Percentiles rank a stretch among this genome's conserved stretches.
Evolutionary conservation across 1,140 invertebrate genomes (phyloP).

Genomic region (Monomorium pharaonis): DNA sequence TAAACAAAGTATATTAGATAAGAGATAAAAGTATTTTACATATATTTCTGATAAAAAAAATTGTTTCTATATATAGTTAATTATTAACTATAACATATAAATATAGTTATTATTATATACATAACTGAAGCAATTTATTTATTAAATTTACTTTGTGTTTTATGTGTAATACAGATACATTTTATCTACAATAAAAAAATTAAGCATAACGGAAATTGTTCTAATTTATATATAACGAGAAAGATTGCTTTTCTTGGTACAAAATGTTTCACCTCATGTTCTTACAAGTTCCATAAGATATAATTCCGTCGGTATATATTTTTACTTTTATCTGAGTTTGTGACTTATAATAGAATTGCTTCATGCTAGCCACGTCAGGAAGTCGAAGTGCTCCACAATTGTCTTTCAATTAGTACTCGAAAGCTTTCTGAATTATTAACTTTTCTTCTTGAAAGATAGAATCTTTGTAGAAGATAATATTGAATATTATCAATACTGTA

Average conservation of each 20-base stretch:
- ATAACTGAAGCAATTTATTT: too few relatives aligned
- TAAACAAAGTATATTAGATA: neutral
- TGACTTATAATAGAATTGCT: slow-evolving; percentile 30
- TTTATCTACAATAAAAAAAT: neutral
- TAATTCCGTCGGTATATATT: slow-evolving; percentile 23
- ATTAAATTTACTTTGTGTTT: neutral
- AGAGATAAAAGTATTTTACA: neutral
- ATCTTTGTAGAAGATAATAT: neutral
- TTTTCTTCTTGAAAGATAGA: slow-evolving; percentile 3
- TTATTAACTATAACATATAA: neutral
- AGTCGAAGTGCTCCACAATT: slow-evolving; percentile 34
- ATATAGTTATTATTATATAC: neutral
- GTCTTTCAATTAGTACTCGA: slow-evolving; percentile 31
- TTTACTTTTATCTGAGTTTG: slow-evolving; percentile 34
- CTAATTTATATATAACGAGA: slow-evolving; percentile 8
- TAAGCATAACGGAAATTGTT: neutral
- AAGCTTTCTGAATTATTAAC: neutral
- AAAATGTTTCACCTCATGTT: neutral
- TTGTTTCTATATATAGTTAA: too few relatives aligned
- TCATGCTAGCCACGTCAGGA: slow-evolving; percentile 20
- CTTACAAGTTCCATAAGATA: slow-evolving; percentile 4
- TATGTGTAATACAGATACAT: neutral
- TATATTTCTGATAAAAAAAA: neutral
- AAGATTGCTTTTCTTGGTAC: neutral
- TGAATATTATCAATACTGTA: neutral